Conservation (phyloP, 2,797 vertebrate genomes). For the Neomorphus geoffroyi region DNA sequence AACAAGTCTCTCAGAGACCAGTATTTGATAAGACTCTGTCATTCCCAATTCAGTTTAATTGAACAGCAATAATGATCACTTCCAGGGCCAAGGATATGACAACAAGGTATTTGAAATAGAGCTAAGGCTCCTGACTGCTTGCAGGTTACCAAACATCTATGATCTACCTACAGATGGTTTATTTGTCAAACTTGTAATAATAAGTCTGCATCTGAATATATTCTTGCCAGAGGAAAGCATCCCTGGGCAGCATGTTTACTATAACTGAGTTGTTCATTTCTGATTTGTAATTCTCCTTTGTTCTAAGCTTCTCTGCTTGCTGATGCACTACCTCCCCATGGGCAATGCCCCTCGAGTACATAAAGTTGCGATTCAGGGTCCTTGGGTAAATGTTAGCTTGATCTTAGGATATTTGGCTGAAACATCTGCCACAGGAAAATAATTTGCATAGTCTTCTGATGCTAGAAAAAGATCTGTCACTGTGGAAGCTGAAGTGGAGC, state of each 20-base stretch:
- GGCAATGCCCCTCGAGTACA: background rate
- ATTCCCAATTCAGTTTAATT: background rate
- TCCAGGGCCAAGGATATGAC: background rate
- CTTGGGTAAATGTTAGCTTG: background rate
- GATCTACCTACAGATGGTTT: background rate
- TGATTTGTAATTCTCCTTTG: background rate
- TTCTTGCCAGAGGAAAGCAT: background rate
- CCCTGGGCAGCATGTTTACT: background rate
- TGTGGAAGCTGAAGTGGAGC: background rate
- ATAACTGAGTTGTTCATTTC: background rate
- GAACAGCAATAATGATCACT: background rate
- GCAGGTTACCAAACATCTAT: background rate
- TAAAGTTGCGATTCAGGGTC: background rate
- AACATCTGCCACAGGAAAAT: constrained; percentile 9
- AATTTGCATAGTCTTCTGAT: background rate
- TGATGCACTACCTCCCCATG: background rate
- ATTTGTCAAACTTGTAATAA: background rate
- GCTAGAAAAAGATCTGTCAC: background rate
- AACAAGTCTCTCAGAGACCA: background rate
- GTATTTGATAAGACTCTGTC: constrained; percentile 1
- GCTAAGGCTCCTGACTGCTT: background rate
- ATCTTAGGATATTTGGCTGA: constrained; percentile 15
- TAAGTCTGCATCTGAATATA: background rate
- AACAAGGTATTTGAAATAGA: background rate
- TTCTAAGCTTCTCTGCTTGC: background rate